These are phyloP conservation scores for Lutjanus erythropterus DNA, from an alignment of 2,113 vertebrate species.

Conservation along the genomic window DNA sequence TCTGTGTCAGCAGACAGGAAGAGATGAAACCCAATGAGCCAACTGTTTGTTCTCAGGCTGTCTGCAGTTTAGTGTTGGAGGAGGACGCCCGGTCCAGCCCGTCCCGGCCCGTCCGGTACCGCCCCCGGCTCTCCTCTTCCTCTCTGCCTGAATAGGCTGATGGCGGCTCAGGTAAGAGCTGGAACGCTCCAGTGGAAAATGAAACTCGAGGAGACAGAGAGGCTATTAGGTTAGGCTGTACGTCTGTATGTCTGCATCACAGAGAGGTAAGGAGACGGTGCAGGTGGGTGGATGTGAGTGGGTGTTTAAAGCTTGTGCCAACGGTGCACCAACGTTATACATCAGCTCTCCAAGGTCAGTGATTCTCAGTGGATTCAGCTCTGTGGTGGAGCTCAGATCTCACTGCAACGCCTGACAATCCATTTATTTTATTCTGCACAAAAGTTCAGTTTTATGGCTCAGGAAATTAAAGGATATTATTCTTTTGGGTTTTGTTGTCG, in stretches of 20 bases:
- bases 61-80: slow-evolving; percentile 46
- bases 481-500: background rate
- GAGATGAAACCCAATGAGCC: slow-evolving; percentile 43
- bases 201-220: slow-evolving; percentile 67
- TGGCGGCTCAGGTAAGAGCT: slow-evolving; percentile 61
- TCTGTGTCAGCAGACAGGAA: slow-evolving; percentile 45
- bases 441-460: background rate
- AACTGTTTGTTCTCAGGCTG: slow-evolving; percentile 27
- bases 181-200: slow-evolving; percentile 70
- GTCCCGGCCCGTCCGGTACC: background rate
- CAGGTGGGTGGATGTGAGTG: slow-evolving; percentile 47
- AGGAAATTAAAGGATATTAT: background rate
- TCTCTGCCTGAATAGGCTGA: slow-evolving; percentile 50
- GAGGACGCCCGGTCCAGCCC: background rate
- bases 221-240: slow-evolving; percentile 37
- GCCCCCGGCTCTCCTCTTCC: slow-evolving; percentile 3
- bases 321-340: slow-evolving; percentile 13
- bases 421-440: background rate
- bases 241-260: slow-evolving; percentile 51
- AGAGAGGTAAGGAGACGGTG: slow-evolving; percentile 21
- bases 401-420: background rate
- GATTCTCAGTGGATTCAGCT: slow-evolving; percentile 25
- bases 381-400: background rate
- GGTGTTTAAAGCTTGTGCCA: slow-evolving; percentile 53
- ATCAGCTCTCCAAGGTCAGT: slow-evolving; percentile 37